Evolutionary conservation across 2,888 invertebrate species (phyloP).

Genomic region (Tortrix viridana): DNA sequence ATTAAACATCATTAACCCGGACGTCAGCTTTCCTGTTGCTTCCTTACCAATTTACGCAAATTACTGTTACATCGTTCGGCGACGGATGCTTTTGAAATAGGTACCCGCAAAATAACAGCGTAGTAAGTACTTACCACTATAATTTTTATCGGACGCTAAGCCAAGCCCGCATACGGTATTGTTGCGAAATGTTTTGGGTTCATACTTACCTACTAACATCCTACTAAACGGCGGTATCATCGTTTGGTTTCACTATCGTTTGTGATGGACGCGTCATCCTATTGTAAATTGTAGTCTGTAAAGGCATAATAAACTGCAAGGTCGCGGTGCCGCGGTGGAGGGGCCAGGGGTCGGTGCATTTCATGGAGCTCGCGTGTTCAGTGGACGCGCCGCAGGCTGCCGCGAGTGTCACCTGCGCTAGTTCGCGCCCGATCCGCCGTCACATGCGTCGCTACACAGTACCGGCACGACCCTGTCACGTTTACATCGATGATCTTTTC

Average conservation of each 20-base stretch:
- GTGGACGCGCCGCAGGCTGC: constrained; percentile 20
- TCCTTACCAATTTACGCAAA: constrained; percentile 58
- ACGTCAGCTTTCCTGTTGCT: constrained; percentile 36
- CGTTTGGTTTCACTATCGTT: constrained; percentile 73
- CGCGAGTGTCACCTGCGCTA: constrained; percentile 1
- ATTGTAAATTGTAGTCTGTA: constrained; percentile 81
- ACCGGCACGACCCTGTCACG: not conserved
- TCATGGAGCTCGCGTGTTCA: constrained; percentile 30
- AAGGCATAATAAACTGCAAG: constrained; percentile 81
- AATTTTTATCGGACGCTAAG: constrained; percentile 52
- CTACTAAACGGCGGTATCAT: constrained; percentile 59
- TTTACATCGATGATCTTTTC: not conserved
- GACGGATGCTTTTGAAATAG: constrained; percentile 52
- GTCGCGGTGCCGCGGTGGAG: constrained; percentile 67
- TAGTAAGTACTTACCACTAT: constrained; percentile 43
- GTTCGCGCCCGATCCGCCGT: not conserved
- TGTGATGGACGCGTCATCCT: constrained; percentile 72
- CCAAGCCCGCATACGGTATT: constrained; percentile 58
- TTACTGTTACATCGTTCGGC: constrained; percentile 46
- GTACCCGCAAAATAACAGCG: constrained; percentile 46
- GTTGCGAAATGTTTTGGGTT: constrained; percentile 64
- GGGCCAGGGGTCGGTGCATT: constrained; percentile 68
- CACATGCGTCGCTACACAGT: constrained; percentile 4
- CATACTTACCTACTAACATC: constrained; percentile 42
- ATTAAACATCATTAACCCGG: constrained; percentile 13